Percentiles rank a stretch among this genome's conserved stretches.
Conservation (phyloP, 2,113 vertebrate genomes). For the Malaclemys terrapin region DNA sequence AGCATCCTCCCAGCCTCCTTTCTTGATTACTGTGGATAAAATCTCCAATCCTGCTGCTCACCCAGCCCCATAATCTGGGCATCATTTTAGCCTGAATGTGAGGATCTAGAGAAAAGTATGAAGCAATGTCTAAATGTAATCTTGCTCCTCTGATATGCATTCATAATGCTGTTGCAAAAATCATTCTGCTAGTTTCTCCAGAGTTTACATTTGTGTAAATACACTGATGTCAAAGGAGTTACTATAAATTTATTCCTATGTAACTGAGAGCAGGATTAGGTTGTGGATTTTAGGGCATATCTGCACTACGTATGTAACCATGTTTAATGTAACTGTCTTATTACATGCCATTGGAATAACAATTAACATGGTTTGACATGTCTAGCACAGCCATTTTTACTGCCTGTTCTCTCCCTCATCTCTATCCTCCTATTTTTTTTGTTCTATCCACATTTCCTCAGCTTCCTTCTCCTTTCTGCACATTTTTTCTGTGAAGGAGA, state of each 20-base stretch:
- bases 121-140: background rate
- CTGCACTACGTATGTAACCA: background rate
- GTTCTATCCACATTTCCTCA: background rate
- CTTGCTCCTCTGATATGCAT: background rate
- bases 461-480: background rate
- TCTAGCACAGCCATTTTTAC: background rate
- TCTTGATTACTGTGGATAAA: background rate
- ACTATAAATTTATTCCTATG: background rate
- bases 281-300: background rate
- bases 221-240: background rate
- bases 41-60: background rate
- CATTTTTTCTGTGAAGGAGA: background rate
- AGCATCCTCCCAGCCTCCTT: too few relatives aligned
- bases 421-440: background rate
- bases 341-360: background rate
- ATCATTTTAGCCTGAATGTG: background rate
- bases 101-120: too few relatives aligned
- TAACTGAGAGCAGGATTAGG: background rate
- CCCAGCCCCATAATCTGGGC: background rate
- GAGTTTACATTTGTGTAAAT: background rate
- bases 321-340: background rate
- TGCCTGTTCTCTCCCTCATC: background rate
- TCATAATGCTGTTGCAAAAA: background rate
- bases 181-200: background rate
- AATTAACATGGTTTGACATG: background rate